phyloP scores from a whole-genome alignment of 2,888 invertebrate species.

The Polyploca ridens region DNA sequence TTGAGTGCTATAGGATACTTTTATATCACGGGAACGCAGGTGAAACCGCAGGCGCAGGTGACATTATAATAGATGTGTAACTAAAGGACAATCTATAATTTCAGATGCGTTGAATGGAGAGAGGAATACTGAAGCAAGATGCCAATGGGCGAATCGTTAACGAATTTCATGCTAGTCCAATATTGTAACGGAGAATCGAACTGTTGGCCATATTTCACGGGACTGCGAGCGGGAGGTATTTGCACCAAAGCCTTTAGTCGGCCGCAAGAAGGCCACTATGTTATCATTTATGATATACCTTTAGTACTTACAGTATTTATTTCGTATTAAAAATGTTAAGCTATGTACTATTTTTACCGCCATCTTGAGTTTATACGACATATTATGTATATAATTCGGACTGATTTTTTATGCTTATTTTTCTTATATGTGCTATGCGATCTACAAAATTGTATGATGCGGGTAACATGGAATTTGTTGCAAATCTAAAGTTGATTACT shows the following conservation, averaged over 20 bases:
- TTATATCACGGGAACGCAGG: no score
- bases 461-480: neutral
- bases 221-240: conserved; percentile 58
- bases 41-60: no score
- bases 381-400: conserved; percentile 36
- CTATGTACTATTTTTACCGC: conserved; percentile 37
- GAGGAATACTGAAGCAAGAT: conserved; percentile 34
- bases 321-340: conserved; percentile 70
- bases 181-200: conserved; percentile 77
- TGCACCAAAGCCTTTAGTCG: conserved; percentile 76
- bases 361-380: conserved; percentile 19
- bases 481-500: neutral
- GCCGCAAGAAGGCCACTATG: conserved; percentile 48
- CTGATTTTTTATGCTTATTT: conserved; percentile 54
- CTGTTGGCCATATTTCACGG: conserved; percentile 71
- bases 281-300: conserved; percentile 47
- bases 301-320: conserved; percentile 84
- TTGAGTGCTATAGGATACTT: no score
- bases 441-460: conserved; percentile 1
- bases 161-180: conserved; percentile 83
- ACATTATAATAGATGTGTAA: neutral
- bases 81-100: conserved; percentile 21
- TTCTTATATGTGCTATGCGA: neutral
- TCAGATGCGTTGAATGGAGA: conserved; percentile 37
- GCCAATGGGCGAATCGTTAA: conserved; percentile 54